These are phyloP conservation scores for Eupithecia pulchellata DNA, from an alignment of 2,888 invertebrate species.

Conservation along the genomic window DNA sequence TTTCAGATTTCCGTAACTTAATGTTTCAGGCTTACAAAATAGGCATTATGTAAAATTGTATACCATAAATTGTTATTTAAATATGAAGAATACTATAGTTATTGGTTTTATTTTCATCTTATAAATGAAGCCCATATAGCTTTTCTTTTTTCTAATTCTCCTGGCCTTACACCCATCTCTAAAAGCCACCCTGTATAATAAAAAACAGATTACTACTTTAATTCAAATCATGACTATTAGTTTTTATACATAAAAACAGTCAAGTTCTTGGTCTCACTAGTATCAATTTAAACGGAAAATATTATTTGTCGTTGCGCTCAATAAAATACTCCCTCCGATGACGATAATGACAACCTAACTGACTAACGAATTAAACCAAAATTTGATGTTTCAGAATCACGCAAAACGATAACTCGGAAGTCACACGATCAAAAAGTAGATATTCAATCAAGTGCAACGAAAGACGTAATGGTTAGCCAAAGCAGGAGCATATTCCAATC, in stretches of 20 bases:
- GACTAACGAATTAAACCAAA: not conserved
- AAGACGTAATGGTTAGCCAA: slow-evolving; percentile 51
- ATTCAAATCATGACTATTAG: not conserved
- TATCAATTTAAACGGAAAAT: not conserved
- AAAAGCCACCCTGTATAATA: too few relatives aligned
- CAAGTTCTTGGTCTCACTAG: not conserved
- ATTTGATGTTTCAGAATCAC: slow-evolving; percentile 65
- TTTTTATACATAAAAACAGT: not conserved
- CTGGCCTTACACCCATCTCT: too few relatives aligned
- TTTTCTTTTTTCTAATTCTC: too few relatives aligned
- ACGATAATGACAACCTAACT: not conserved
- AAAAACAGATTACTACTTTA: too few relatives aligned
- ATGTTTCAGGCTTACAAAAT: too few relatives aligned
- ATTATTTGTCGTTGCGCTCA: not conserved
- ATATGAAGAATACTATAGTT: too few relatives aligned
- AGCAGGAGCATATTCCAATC: slow-evolving; percentile 62
- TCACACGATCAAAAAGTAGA: slow-evolving; percentile 64
- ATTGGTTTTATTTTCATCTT: too few relatives aligned
- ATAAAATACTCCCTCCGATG: not conserved
- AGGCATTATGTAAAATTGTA: too few relatives aligned
- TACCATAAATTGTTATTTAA: too few relatives aligned
- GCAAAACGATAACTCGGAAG: slow-evolving; percentile 58
- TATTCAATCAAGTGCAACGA: slow-evolving; percentile 46
- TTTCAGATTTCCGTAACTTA: too few relatives aligned
- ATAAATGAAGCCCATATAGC: too few relatives aligned